A percentile compares a stretch with the other conserved stretches of the same genome.
Evolutionary conservation across 2,113 vertebrate genomes (phyloP).

Genomic region (Oenanthe melanoleuca): DNA sequence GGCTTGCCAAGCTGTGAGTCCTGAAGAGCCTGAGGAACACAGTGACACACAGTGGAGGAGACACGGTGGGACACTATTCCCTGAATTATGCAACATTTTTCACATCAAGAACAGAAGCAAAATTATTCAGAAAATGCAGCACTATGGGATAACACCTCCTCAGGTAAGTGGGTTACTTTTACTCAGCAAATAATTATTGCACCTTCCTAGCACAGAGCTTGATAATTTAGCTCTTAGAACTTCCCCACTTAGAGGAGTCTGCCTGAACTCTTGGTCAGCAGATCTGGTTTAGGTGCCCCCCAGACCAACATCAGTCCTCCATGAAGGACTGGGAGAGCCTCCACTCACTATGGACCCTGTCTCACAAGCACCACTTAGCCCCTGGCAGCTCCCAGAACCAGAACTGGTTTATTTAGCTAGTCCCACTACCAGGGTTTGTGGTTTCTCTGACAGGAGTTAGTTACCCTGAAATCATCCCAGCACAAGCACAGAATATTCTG

Average conservation of each 20-base stretch:
- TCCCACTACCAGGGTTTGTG: not conserved
- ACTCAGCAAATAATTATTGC: not conserved
- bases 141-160: not conserved
- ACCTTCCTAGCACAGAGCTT: not conserved
- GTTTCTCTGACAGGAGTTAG: not conserved
- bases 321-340: not conserved
- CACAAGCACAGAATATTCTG: fast-evolving
- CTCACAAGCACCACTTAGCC: not conserved
- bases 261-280: not conserved
- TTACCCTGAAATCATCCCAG: not conserved
- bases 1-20: not conserved
- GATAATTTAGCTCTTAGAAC: not conserved
- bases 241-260: not conserved
- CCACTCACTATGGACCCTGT: fast-evolving
- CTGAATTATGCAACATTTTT: not conserved
- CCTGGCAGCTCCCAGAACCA: not conserved
- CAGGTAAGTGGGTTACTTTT: not conserved
- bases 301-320: not conserved
- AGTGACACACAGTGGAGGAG: not conserved
- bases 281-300: not conserved
- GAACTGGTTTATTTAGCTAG: not conserved
- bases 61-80: not conserved
- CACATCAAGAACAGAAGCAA: not conserved
- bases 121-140: not conserved
- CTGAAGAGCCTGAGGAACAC: not conserved